Base-by-base conservation (phyloP, 2,888 invertebrate genomes). In the Phlogophora meticulosa region DNA sequence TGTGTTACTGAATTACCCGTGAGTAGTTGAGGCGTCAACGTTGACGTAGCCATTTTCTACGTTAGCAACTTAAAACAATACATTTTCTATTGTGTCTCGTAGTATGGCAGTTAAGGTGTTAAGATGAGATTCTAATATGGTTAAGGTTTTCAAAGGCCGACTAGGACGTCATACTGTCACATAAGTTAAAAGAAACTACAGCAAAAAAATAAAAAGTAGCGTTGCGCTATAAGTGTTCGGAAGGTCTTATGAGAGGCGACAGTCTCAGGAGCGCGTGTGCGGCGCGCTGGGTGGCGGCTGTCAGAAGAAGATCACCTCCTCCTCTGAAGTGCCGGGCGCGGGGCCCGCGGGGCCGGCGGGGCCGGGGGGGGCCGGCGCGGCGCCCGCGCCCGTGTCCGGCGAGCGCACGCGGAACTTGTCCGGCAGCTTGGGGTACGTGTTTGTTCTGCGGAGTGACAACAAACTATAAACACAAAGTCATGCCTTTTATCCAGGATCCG, bases 271-370 rank as follows among this genome's bases (percentile, higher is more conserved):
- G 68, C 91, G 86, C 76, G 91, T 81, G 62, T 86, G 89, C 42
- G 86, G 76, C 59, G 84, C 74, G 82, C 92, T 68, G 56, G 75
- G 80, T 52, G 81, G 87, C 51, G 83, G 65, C 67, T 96, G 97
- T 96, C 97, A 97, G 96, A 97, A 97, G 93, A 97, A 97, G 91
- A 97, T 96, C 36, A 97, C 97, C 86, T 97, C 97, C 81, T 97
- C 97, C 83, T 97, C 88, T 84, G 94, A 61, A 20, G 84, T 79
- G 78, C 91, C 66, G 0, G 78, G 59, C 55, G 79, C 40, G 0
- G 81, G 62, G 17, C 76, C 80, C 58, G 82, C 83, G 17, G 63
- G 77, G 91, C 66, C 0, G 78, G 59, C 55, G 79, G 40, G 0
- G 81, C 62, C n/a, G n/a, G 81, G 64, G 34, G 81, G 63, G 77